phyloP scores from a whole-genome alignment of 2,888 invertebrate species.

The Cosmopolites sordidus region DNA sequence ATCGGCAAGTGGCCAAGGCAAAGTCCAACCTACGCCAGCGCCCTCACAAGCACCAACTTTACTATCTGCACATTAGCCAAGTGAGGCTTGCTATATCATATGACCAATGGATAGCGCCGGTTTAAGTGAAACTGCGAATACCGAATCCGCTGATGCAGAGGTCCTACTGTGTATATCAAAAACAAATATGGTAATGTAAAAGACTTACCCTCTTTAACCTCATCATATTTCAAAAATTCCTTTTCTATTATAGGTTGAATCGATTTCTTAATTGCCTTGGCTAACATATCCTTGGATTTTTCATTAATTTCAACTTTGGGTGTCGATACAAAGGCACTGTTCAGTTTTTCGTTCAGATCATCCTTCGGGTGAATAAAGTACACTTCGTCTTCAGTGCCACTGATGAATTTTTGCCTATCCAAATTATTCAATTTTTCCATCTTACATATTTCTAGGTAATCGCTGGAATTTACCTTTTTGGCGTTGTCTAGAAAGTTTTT shows the following conservation, averaged over 20 bases:
- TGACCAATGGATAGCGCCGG: too few relatives aligned
- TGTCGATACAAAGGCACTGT: constrained; percentile 6
- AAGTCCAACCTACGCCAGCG: too few relatives aligned
- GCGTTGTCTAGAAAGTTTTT: neutral
- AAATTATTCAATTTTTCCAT: neutral
- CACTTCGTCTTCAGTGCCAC: neutral
- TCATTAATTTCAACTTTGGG: constrained; percentile 22
- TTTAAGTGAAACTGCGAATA: too few relatives aligned
- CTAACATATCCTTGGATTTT: constrained; percentile 22
- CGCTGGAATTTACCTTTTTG: neutral
- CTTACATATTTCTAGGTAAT: constrained; percentile 8
- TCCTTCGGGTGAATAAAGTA: constrained; percentile 20
- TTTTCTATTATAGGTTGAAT: constrained; percentile 30
- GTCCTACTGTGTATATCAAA: too few relatives aligned
- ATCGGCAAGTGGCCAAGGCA: too few relatives aligned
- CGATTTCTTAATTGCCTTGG: constrained; percentile 23
- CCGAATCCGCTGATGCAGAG: too few relatives aligned
- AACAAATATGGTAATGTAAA: too few relatives aligned
- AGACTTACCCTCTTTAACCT: constrained; percentile 31
- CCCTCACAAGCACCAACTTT: too few relatives aligned
- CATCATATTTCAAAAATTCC: constrained; percentile 30
- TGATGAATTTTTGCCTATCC: neutral
- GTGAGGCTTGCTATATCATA: too few relatives aligned
- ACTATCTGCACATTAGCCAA: too few relatives aligned
- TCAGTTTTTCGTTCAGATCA: constrained; percentile 14